Evolutionary conservation across 2,113 vertebrate species (phyloP).

Genomic region (Nansenia antarctica): DNA sequence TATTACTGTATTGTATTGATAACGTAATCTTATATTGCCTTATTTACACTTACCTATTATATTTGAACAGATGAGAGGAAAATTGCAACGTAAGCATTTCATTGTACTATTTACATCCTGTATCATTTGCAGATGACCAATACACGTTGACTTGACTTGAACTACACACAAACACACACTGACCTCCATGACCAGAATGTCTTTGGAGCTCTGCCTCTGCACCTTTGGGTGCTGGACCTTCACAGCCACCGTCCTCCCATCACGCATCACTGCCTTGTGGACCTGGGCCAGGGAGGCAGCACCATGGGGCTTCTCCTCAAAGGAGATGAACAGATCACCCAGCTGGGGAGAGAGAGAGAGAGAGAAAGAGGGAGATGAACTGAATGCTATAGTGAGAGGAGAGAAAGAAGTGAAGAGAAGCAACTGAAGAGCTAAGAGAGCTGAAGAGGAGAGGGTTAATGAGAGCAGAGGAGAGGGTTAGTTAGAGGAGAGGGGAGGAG

Average conservation of each 20-base stretch:
- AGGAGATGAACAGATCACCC: constrained; percentile 87
- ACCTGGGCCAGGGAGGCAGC: constrained; percentile 97
- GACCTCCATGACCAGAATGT: constrained; percentile 96
- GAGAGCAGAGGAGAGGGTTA: too few species aligned
- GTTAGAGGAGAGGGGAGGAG: too few species aligned
- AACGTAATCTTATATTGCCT: too few species aligned
- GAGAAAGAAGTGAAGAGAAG: neutral
- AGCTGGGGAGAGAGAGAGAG: constrained; percentile 72
- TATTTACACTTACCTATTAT: too few species aligned
- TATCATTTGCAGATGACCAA: neutral
- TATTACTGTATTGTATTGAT: too few species aligned
- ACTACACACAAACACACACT: constrained; percentile 31
- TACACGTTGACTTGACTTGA: too few species aligned
- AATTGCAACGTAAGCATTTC: too few species aligned
- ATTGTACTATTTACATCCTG: too few species aligned
- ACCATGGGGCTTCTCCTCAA: constrained; percentile 89
- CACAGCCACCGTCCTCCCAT: constrained; percentile 92
- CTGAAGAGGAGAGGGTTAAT: neutral
- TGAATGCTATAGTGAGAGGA: too few species aligned
- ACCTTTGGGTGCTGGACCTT: constrained; percentile 99
- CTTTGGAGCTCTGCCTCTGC: constrained; percentile 87
- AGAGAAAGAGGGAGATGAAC: neutral
- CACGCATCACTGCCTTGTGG: constrained; percentile 89
- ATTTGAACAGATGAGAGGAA: too few species aligned
- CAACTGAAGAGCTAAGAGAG: neutral